Evolutionary conservation across 2,113 vertebrate species (phyloP).

Genomic region (Pseudorasbora parva): DNA sequence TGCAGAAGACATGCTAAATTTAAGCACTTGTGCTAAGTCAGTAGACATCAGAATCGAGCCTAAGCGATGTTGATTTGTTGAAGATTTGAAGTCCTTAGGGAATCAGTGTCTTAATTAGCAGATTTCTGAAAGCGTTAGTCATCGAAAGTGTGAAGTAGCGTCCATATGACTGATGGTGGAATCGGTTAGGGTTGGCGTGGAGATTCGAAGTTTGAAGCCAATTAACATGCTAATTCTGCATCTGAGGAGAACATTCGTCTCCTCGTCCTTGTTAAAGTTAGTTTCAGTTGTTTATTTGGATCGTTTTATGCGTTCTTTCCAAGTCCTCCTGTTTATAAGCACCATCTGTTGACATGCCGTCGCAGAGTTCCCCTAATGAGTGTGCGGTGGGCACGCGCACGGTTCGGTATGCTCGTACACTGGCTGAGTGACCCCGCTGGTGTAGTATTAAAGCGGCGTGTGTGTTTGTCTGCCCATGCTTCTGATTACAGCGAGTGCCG

Average conservation of each 20-base stretch:
- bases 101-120: conserved; percentile 11
- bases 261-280: conserved; percentile 20
- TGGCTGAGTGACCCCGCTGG: conserved; percentile 20
- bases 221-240: background rate
- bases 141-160: background rate
- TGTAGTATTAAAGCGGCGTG: conserved; percentile 16
- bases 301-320: background rate
- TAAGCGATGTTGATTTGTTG: background rate
- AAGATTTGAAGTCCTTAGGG: background rate
- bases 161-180: conserved; percentile 12
- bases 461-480: background rate
- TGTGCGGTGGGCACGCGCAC: background rate
- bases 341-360: conserved; percentile 49
- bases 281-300: conserved; percentile 29
- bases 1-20: conserved; percentile 24
- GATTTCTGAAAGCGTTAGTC: conserved; percentile 30
- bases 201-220: conserved; percentile 15
- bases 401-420: conserved; percentile 18
- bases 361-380: conserved; percentile 39
- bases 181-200: background rate
- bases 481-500: background rate
- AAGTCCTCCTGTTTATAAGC: conserved; percentile 34
- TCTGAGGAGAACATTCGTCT: background rate
- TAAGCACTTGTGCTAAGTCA: conserved; percentile 13
- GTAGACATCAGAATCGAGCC: background rate